These are phyloP conservation scores for Lontra canadensis DNA, from an alignment of 2,113 vertebrate species.

Conservation along the genomic window DNA sequence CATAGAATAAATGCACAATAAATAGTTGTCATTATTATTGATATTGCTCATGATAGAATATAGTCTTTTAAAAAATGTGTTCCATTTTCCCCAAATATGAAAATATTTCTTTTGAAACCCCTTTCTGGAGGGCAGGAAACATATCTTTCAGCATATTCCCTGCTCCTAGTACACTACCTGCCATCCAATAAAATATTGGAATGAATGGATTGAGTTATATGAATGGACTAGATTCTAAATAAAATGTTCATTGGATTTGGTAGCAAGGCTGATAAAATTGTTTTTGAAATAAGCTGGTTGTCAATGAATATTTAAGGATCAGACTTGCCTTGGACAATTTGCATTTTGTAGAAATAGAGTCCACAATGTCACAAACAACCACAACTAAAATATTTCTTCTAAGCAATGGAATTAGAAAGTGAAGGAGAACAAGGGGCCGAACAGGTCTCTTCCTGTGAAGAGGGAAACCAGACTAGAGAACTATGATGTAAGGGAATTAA, in stretches of 20 bases:
- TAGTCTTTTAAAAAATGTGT: background rate
- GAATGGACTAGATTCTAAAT: conserved; percentile 28
- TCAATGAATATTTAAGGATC: conserved; percentile 48
- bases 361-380: background rate
- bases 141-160: background rate
- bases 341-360: conserved; percentile 43
- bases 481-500: conserved; percentile 42
- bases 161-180: background rate
- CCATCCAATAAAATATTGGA: conserved; percentile 28
- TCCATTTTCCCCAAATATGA: background rate
- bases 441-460: background rate
- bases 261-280: conserved; percentile 43
- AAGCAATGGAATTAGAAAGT: conserved; percentile 40
- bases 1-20: background rate
- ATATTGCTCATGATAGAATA: background rate
- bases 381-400: conserved; percentile 33
- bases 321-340: background rate
- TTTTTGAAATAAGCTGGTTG: conserved; percentile 59
- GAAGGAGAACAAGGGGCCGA: background rate
- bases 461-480: background rate
- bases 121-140: background rate
- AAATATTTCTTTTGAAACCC: background rate
- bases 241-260: conserved; percentile 55
- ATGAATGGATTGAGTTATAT: background rate
- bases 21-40: background rate